phyloP scores from a whole-genome alignment of 2,797 vertebrate genomes.

The Meda fulgida region DNA sequence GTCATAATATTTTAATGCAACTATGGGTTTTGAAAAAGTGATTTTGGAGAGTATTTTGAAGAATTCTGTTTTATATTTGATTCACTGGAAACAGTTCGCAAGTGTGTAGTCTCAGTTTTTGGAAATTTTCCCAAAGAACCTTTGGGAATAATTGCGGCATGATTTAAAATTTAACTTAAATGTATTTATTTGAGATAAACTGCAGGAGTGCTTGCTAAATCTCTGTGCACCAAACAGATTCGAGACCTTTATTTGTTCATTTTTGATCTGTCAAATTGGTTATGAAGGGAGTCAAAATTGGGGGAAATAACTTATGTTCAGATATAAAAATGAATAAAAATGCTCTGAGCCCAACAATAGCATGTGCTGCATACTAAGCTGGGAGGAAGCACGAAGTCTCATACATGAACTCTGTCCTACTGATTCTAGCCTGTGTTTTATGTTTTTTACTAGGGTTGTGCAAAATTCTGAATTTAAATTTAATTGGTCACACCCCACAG shows the following conservation, averaged over 20 bases:
- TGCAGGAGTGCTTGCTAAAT: neutral
- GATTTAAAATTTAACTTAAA: constrained; percentile 36
- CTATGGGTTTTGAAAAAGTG: neutral
- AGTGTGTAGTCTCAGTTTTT: constrained; percentile 51
- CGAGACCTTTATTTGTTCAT: constrained; percentile 16
- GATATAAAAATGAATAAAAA: no score
- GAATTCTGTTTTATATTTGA: constrained; percentile 54
- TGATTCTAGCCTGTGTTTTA: neutral
- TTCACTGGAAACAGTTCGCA: constrained; percentile 68
- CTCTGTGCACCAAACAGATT: constrained; percentile 20
- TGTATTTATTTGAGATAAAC: constrained; percentile 67
- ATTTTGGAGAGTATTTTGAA: neutral
- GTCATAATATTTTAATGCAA: neutral
- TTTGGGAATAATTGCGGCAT: constrained; percentile 12
- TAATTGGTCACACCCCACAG: no score
- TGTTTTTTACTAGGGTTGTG: neutral
- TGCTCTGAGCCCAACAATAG: neutral
- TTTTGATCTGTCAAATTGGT: constrained; percentile 28
- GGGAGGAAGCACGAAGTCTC: neutral
- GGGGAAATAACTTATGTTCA: neutral
- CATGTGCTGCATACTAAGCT: constrained; percentile 1
- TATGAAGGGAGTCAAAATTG: neutral
- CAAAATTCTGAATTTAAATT: no score
- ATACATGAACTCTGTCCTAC: neutral
- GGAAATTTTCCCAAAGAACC: neutral